phyloP scores from a whole-genome alignment of 30 jellyfish, hydroid and myxozoan genomes.

The Catostylus mosaicus region DNA sequence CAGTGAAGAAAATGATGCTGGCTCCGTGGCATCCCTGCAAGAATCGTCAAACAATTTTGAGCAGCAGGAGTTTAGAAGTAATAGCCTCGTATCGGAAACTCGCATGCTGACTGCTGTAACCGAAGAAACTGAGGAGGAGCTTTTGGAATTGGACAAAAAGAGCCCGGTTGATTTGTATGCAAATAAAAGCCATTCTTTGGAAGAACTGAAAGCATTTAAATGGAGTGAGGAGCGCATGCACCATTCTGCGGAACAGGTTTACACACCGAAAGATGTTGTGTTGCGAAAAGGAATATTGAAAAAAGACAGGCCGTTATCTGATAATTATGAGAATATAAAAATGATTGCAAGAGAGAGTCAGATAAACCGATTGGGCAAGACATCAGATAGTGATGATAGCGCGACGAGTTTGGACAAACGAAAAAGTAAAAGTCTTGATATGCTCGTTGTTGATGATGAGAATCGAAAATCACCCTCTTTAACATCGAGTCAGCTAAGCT shows the following conservation, averaged over 20 bases:
- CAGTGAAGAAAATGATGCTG: not conserved
- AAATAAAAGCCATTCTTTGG: slow-evolving; percentile 61
- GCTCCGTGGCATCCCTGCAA: not conserved
- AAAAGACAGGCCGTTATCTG: slow-evolving; percentile 96
- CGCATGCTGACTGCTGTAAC: slow-evolving; percentile 81
- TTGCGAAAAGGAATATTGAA: slow-evolving; percentile 66
- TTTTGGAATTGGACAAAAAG: slow-evolving; percentile 58
- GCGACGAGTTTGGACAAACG: slow-evolving; percentile 46
- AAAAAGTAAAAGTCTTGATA: slow-evolving; percentile 82
- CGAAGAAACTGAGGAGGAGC: slow-evolving; percentile 97
- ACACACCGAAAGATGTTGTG: slow-evolving; percentile 58
- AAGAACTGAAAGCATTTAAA: slow-evolving; percentile 27
- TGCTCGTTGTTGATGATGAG: slow-evolving; percentile 51
- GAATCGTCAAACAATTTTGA: not conserved
- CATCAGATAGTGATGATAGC: slow-evolving; percentile 40
- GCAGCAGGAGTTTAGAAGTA: slow-evolving; percentile 38
- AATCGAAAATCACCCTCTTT: slow-evolving; percentile 54
- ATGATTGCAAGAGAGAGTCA: slow-evolving; percentile 76
- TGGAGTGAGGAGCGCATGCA: slow-evolving; percentile 56
- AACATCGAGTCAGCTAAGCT: slow-evolving; percentile 85
- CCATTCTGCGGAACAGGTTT: slow-evolving; percentile 59
- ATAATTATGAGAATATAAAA: slow-evolving; percentile 87
- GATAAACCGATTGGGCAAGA: slow-evolving; percentile 41
- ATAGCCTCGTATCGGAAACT: slow-evolving; percentile 32
- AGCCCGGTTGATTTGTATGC: slow-evolving; percentile 20